Conservation (phyloP, 1,140 invertebrate species). For the Hylaeus anthracinus region DNA sequence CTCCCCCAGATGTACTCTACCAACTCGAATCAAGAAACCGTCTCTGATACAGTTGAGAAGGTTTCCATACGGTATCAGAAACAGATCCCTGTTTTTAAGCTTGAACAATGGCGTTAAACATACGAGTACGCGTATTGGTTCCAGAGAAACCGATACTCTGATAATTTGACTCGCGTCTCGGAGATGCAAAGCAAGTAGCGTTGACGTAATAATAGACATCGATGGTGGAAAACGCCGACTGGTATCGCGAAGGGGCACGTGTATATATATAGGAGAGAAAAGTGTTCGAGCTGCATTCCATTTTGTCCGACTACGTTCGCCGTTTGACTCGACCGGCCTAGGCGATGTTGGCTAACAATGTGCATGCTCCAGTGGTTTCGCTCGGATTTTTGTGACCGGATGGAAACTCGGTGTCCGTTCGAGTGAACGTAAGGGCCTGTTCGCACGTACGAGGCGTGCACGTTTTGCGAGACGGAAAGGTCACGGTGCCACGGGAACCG, state of each 20-base stretch:
- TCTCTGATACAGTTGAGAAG: too few relatives aligned
- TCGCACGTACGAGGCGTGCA: constrained; percentile 2
- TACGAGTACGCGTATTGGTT: neutral
- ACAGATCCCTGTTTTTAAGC: too few relatives aligned
- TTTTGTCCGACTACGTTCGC: constrained; percentile 9
- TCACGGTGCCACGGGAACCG: constrained; percentile 26
- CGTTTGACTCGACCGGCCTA: constrained; percentile 1
- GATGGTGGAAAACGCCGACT: neutral
- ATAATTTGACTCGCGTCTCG: too few relatives aligned
- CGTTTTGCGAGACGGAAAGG: constrained; percentile 43
- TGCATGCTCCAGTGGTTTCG: constrained; percentile 67
- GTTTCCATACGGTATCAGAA: too few relatives aligned
- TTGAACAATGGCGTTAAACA: neutral
- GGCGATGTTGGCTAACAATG: constrained; percentile 60
- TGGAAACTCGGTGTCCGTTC: constrained; percentile 29
- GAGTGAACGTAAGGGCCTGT: constrained; percentile 54
- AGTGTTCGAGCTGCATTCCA: constrained; percentile 43
- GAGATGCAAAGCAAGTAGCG: constrained; percentile 16
- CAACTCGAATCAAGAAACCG: too few relatives aligned
- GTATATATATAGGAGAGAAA: neutral
- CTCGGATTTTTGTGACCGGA: constrained; percentile 50
- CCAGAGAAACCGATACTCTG: neutral
- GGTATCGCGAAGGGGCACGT: neutral
- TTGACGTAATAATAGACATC: neutral
- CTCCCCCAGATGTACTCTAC: too few relatives aligned